Evolutionary conservation across 1,140 invertebrate species (phyloP).

Genomic region (Dendroctonus valens): DNA sequence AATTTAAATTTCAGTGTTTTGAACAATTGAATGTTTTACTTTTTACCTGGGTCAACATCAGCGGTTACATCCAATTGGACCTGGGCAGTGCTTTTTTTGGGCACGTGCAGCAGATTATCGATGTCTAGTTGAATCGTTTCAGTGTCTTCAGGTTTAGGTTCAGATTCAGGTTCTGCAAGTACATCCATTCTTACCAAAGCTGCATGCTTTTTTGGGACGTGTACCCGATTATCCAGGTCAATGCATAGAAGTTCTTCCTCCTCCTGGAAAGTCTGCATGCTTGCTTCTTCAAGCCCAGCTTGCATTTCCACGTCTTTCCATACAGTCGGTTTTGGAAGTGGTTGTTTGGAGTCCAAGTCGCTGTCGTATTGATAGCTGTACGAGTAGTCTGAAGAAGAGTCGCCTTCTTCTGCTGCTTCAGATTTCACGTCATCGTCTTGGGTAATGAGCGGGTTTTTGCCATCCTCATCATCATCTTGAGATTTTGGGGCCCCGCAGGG

Average conservation of each 20-base stretch:
- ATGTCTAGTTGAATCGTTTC: too few species aligned
- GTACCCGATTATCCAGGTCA: constrained; percentile 20
- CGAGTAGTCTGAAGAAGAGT: constrained; percentile 37
- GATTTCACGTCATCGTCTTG: background rate
- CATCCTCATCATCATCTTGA: constrained; percentile 15
- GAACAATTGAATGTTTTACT: too few species aligned
- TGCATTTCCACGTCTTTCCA: constrained; percentile 46
- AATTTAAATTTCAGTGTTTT: background rate
- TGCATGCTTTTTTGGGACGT: constrained; percentile 5
- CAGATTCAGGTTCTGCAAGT: too few species aligned
- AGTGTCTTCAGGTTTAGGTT: too few species aligned
- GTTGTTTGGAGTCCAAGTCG: constrained; percentile 3
- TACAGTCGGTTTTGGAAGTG: constrained; percentile 6
- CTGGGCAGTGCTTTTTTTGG: too few species aligned
- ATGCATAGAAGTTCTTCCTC: constrained; percentile 3
- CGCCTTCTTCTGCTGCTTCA: constrained; percentile 6
- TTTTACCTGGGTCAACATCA: too few species aligned
- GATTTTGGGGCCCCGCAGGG: constrained; percentile 12
- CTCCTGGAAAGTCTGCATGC: constrained; percentile 43
- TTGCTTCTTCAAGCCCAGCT: constrained; percentile 40
- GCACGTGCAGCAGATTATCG: too few species aligned
- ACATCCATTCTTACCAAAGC: constrained; percentile 15
- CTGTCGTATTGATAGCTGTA: constrained; percentile 44
- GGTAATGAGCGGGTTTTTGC: constrained; percentile 5
- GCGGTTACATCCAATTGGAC: too few species aligned